These are phyloP conservation scores for Drosophila quinaria DNA, from an alignment of 2,888 invertebrate species.

Conservation along the genomic window DNA sequence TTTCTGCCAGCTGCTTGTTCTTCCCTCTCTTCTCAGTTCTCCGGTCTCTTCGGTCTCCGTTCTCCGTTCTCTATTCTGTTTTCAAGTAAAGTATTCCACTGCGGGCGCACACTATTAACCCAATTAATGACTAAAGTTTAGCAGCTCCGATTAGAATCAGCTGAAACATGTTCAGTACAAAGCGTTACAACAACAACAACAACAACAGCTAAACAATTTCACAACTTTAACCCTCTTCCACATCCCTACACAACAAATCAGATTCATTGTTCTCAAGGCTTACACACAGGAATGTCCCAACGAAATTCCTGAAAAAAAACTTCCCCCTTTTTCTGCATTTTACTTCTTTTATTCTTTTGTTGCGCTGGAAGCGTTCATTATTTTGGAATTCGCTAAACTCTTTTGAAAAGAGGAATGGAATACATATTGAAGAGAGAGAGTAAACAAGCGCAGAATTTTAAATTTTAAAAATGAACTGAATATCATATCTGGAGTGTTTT, in stretches of 20 bases:
- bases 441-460: conserved; percentile 12
- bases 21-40: conserved; percentile 1
- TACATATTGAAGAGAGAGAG: conserved; percentile 3
- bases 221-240: not conserved
- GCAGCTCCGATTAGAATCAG: conserved; percentile 66
- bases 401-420: not conserved
- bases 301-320: conserved; percentile 12
- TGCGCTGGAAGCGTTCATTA: conserved; percentile 16
- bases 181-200: conserved; percentile 48
- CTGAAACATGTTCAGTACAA: conserved; percentile 54
- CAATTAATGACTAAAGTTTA: conserved; percentile 64
- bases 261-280: conserved; percentile 21
- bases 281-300: conserved; percentile 29
- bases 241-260: conserved; percentile 15
- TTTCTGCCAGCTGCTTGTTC: conserved; percentile 4
- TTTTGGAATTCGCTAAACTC: conserved; percentile 15
- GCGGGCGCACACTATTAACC: conserved; percentile 62
- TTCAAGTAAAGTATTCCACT: conserved; percentile 41
- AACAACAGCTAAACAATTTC: conserved; percentile 38
- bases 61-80: not conserved
- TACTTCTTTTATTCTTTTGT: conserved; percentile 6
- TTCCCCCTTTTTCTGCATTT: conserved; percentile 3
- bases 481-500: conserved; percentile 1
- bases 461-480: not conserved
- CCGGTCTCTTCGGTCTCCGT: not conserved